Percentiles rank a stretch among this genome's conserved stretches.
phyloP scores from a whole-genome alignment of 2,797 vertebrate genomes.

The Semaprochilodus insignis region DNA sequence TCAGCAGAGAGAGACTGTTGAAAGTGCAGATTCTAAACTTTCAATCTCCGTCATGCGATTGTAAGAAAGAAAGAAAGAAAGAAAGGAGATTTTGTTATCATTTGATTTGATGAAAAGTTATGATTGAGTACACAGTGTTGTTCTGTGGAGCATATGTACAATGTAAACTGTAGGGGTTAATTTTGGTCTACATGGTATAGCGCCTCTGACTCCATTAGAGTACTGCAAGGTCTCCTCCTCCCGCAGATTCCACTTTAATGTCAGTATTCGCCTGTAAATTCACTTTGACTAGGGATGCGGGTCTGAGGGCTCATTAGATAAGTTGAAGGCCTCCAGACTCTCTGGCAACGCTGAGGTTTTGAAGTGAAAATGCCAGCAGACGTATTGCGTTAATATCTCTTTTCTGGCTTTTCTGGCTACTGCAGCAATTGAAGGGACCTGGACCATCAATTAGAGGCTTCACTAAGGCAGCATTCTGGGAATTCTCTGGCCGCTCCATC shows the following conservation, averaged over 20 bases:
- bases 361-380: conserved; percentile 63
- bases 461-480: conserved; percentile 38
- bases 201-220: neutral
- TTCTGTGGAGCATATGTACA: neutral
- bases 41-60: neutral
- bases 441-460: conserved; percentile 65
- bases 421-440: conserved; percentile 50
- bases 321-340: neutral
- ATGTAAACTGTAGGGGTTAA: neutral
- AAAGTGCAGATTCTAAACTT: neutral
- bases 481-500: conserved; percentile 25
- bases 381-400: neutral
- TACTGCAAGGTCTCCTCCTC: neutral
- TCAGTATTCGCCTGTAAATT: conserved; percentile 24
- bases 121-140: neutral
- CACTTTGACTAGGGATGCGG: neutral
- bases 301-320: conserved; percentile 3
- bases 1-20: neutral
- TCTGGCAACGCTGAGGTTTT: conserved; percentile 52
- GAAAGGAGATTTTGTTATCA: neutral
- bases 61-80: neutral
- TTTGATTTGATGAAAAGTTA: neutral
- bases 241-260: neutral
- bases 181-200: neutral
- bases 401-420: conserved; percentile 53